Conservation (phyloP, 2,113 vertebrate genomes). For the Corythaixoides concolor region DNA sequence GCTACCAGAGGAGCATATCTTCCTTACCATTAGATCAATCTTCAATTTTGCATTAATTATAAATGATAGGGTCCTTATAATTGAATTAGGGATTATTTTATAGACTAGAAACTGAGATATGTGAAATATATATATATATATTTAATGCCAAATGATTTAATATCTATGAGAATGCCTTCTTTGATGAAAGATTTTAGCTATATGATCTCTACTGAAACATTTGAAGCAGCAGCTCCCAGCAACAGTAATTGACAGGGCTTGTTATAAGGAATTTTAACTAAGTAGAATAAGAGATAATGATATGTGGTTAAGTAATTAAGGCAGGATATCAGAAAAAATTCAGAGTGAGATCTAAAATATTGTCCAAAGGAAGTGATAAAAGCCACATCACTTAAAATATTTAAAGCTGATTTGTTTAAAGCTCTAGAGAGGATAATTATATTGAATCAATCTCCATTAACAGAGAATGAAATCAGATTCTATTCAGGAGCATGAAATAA, state of each 20-base stretch:
- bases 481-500: background rate
- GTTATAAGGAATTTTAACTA: slow-evolving; percentile 23
- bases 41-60: background rate
- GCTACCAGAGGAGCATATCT: background rate
- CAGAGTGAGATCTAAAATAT: slow-evolving; percentile 44
- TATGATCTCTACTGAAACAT: slow-evolving; percentile 3
- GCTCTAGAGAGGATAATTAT: slow-evolving; percentile 28
- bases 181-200: slow-evolving; percentile 14
- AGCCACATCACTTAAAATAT: slow-evolving; percentile 43
- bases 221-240: slow-evolving; percentile 23
- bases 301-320: slow-evolving; percentile 36
- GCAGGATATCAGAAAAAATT: slow-evolving; percentile 44
- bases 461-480: background rate
- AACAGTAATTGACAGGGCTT: slow-evolving; percentile 21
- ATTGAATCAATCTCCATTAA: background rate
- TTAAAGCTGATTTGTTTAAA: slow-evolving; percentile 39
- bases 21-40: background rate
- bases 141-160: slow-evolving; percentile 3
- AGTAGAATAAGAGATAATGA: slow-evolving; percentile 44
- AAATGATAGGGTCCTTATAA: background rate
- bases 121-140: background rate
- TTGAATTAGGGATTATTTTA: background rate
- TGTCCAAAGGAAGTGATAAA: slow-evolving; percentile 57
- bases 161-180: background rate
- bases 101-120: background rate